Evolutionary conservation across 2,888 invertebrate species (phyloP).

Genomic region (Phanerotoma sp.): DNA sequence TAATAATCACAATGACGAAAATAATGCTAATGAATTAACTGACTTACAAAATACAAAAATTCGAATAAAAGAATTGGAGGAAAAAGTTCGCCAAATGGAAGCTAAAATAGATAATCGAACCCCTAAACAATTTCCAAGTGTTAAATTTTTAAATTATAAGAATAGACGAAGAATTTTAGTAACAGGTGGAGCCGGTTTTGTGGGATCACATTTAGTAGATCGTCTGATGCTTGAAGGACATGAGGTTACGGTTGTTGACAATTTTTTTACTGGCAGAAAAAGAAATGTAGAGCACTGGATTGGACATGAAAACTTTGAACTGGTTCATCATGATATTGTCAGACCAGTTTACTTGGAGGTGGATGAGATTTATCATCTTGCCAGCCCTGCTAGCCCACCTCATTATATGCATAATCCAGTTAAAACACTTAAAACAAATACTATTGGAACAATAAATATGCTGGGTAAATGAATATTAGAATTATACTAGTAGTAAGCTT

Average conservation of each 20-base stretch:
- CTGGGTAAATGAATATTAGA: constrained; percentile 65
- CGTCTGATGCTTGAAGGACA: constrained; percentile 93
- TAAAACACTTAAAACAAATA: constrained; percentile 99
- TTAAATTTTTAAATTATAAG: constrained; percentile 89
- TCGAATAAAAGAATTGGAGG: constrained; percentile 69
- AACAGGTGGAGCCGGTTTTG: constrained; percentile 97
- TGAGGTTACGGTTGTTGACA: constrained; percentile 95
- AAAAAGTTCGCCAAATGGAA: constrained; percentile 72
- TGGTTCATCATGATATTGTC: constrained; percentile 98
- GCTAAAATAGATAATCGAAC: constrained; percentile 61
- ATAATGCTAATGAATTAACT: constrained; percentile 41
- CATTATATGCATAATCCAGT: constrained; percentile 99
- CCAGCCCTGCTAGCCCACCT: constrained; percentile 98
- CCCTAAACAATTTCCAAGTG: constrained; percentile 85
- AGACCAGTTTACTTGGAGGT: constrained; percentile 97
- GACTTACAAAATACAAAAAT: constrained; percentile 67
- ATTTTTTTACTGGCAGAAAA: constrained; percentile 97
- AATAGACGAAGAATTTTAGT: constrained; percentile 91
- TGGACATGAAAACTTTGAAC: constrained; percentile 97
- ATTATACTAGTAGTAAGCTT: not conserved
- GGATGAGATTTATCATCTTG: constrained; percentile 96
- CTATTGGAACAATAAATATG: constrained; percentile 93
- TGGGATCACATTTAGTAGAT: constrained; percentile 98
- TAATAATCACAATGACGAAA: constrained; percentile 23
- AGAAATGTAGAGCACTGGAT: constrained; percentile 99